Percentiles rank a stretch among this genome's conserved stretches.
Conservation (phyloP, 2,113 vertebrate species). For the Myotis davidii region DNA sequence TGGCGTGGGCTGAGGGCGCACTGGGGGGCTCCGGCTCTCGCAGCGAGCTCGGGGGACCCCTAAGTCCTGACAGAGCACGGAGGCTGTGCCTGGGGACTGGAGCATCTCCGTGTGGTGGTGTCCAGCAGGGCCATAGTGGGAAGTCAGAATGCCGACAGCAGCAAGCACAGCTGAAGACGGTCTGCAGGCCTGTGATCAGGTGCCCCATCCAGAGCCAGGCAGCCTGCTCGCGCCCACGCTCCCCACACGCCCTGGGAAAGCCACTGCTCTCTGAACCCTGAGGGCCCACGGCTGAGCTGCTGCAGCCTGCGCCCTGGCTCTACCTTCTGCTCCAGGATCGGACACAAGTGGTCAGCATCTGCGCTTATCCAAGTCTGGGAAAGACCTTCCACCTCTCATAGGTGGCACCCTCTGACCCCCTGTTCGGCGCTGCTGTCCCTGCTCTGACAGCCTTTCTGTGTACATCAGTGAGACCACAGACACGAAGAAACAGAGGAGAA, state of each 20-base stretch:
- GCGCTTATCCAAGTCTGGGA: background rate
- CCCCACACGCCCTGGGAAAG: background rate
- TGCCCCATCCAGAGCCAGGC: background rate
- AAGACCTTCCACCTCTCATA: background rate
- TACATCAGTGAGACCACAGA: background rate
- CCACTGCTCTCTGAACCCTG: background rate
- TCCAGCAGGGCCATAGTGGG: background rate
- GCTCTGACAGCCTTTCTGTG: background rate
- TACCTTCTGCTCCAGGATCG: background rate
- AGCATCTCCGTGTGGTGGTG: background rate
- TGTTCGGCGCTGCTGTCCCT: background rate
- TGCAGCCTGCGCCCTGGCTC: background rate
- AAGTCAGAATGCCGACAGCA: background rate
- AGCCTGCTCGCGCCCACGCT: background rate
- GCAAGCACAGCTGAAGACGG: background rate
- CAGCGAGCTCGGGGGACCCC: background rate
- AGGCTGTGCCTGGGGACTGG: background rate
- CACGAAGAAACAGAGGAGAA: background rate
- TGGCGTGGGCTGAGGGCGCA: background rate
- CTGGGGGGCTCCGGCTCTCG: background rate
- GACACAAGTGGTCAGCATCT: background rate
- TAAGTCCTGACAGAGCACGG: background rate
- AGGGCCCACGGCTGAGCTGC: background rate
- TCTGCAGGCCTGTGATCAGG: background rate
- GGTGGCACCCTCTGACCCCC: background rate